These are phyloP conservation scores for Melanchra persicariae DNA, from an alignment of 2,888 invertebrate species.

Conservation along the genomic window DNA sequence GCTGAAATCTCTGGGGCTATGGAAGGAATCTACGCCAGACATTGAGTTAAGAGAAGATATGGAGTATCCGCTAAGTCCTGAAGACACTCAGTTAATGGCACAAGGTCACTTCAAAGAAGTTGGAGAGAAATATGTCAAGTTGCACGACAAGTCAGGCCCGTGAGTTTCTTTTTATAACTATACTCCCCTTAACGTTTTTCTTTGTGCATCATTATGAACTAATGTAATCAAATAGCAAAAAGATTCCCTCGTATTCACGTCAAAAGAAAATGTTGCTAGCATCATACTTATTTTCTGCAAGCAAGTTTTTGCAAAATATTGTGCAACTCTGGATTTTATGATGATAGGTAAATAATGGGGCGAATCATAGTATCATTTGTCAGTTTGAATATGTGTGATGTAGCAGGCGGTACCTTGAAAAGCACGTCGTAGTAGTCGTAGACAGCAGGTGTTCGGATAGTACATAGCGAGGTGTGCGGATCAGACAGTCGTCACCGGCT, in stretches of 20 bases:
- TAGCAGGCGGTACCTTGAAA: not conserved
- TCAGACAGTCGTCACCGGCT: conserved; percentile 87
- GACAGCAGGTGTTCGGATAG: conserved; percentile 57
- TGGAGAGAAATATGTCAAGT: conserved; percentile 81
- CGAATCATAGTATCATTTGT: not conserved
- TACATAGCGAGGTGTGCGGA: conserved; percentile 72
- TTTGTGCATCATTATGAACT: not conserved
- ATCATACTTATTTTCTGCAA: not conserved
- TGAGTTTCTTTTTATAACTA: conserved; percentile 75
- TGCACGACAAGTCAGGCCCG: conserved; percentile 82
- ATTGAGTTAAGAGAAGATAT: conserved; percentile 84
- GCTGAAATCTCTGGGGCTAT: conserved; percentile 98
- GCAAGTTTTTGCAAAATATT: not conserved
- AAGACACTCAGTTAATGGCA: conserved; percentile 81
- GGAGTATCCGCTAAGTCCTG: conserved; percentile 78
- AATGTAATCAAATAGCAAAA: not conserved
- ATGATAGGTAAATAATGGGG: too few species aligned
- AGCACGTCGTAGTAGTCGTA: conserved; percentile 20
- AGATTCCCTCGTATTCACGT: not conserved
- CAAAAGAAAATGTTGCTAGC: not conserved
- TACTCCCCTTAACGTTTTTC: not conserved
- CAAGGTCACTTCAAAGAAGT: conserved; percentile 81
- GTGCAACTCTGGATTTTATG: not conserved
- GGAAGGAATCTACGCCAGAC: conserved; percentile 90
- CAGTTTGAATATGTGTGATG: not conserved